Evolutionary conservation across 2,888 invertebrate species (phyloP).

Genomic region (Spilarctia lutea): DNA sequence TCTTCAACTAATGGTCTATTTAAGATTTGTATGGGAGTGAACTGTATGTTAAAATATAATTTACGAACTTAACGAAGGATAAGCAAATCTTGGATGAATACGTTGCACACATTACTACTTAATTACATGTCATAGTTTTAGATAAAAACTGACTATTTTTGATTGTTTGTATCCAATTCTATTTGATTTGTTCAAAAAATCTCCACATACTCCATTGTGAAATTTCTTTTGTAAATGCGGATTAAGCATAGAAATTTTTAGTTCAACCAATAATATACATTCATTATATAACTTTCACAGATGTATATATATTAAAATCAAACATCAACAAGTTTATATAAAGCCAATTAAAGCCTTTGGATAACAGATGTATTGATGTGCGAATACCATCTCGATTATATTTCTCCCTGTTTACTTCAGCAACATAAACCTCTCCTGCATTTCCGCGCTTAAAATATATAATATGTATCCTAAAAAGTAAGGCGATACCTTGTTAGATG

Average conservation of each 20-base stretch:
- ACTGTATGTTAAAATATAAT: neutral
- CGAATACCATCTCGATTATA: neutral
- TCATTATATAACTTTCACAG: neutral
- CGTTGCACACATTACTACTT: too few species aligned
- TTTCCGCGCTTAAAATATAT: neutral
- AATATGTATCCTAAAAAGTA: slow-evolving; percentile 17
- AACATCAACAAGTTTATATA: neutral
- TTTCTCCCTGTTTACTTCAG: neutral
- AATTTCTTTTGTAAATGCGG: too few species aligned
- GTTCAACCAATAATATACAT: neutral
- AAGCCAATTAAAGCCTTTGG: neutral
- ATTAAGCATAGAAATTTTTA: too few species aligned
- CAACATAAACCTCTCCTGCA: neutral
- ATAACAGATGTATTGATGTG: neutral
- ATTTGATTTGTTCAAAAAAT: too few species aligned
- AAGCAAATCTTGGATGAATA: neutral
- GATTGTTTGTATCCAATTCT: too few species aligned
- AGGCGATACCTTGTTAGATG: slow-evolving; percentile 31
- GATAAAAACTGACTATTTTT: too few species aligned
- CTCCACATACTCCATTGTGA: too few species aligned
- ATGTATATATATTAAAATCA: neutral
- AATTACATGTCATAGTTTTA: neutral
- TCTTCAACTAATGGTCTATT: slow-evolving; percentile 17
- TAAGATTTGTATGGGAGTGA: slow-evolving; percentile 16
- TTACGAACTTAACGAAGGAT: neutral